phyloP scores from a whole-genome alignment of 2,113 vertebrate species.

The Coregonus clupeaformis region DNA sequence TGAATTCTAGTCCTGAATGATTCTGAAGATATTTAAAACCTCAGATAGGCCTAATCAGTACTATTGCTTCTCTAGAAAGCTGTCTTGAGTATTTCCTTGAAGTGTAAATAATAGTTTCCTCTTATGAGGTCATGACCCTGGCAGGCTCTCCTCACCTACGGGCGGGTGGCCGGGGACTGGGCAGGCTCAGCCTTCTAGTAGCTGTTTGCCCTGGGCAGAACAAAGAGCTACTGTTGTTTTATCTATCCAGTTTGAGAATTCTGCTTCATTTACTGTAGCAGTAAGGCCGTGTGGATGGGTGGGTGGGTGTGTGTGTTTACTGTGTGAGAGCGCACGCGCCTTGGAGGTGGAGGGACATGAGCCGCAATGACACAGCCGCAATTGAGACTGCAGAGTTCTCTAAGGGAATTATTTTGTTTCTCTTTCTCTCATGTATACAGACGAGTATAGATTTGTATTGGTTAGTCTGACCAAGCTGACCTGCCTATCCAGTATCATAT shows the following conservation, averaged over 20 bases:
- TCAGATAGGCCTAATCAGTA: no score
- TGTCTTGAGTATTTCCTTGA: no score
- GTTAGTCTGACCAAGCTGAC: no score
- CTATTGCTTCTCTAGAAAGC: no score
- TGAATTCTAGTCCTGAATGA: constrained; percentile 10
- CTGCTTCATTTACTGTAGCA: constrained; percentile 38
- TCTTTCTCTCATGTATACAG: not conserved
- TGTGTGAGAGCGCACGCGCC: not conserved
- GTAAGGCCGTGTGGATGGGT: constrained; percentile 4
- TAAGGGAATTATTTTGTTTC: constrained; percentile 32
- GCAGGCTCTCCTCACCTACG: no score
- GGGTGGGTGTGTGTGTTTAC: not conserved
- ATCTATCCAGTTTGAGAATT: constrained; percentile 29
- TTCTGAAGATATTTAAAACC: constrained; percentile 5
- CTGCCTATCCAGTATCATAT: no score
- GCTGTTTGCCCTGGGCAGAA: constrained; percentile 1
- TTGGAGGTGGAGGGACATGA: constrained; percentile 13
- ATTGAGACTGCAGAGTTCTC: constrained; percentile 21
- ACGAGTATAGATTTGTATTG: no score
- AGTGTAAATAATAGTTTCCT: no score
- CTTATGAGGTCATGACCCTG: no score
- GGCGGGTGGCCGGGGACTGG: no score
- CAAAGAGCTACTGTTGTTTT: constrained; percentile 39
- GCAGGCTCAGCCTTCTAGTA: not conserved
- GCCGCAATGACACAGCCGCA: constrained; percentile 32